Base-by-base conservation (phyloP, 2,797 vertebrate genomes). In the Oryzias sinensis region DNA sequence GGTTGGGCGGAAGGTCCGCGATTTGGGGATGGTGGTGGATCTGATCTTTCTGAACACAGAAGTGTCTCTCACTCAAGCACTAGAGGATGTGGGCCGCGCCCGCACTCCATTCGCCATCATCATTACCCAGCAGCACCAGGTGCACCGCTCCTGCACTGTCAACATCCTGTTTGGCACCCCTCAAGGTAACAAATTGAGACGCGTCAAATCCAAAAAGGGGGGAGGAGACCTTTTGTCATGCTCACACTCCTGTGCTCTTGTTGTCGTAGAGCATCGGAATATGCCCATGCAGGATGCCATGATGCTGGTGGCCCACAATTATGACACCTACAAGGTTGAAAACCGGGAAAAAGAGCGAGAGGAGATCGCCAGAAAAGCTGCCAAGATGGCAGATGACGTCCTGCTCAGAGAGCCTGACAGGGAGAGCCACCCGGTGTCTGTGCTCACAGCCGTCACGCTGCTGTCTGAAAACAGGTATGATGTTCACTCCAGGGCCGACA, bases 41-140 rank as follows among this genome's bases (percentile, higher is more conserved):
- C 90, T 99, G 77, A 99, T 99, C 87, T 99, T 99, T 86, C 95
- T 99, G 73, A 99, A 99, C 90, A 98, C 96, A 0, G 97, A 99
- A 70, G 96, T 99, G 68, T 99, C 96, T 0, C 87, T 99, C 45
- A 95, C 95, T 0, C 97, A 98, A 85, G 97, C 97, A 1, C 89
- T 99, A 81, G 97, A 99, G 25, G 97, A 99, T 7, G 95, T 99
- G 16, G 95, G 95, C 77, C 89, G 95, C 53, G 96, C 96, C 56
- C 94, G 94, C 8, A 97, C 97, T n/a, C 97, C 96, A 37, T 99
- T 99, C 55, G 97, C 96, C 75, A 98, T 99, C 68, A 97, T 98
- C 80, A 96, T 99, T 76, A 97, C 97, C 56, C 95, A 97, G 80
- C 97, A 99, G 85, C 97, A 99, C 78, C 94, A 99, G 89, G 93